Percentiles rank a stretch among this genome's conserved stretches.
Conservation (phyloP, 2,797 vertebrate genomes). For the Hemibagrus guttatus region DNA sequence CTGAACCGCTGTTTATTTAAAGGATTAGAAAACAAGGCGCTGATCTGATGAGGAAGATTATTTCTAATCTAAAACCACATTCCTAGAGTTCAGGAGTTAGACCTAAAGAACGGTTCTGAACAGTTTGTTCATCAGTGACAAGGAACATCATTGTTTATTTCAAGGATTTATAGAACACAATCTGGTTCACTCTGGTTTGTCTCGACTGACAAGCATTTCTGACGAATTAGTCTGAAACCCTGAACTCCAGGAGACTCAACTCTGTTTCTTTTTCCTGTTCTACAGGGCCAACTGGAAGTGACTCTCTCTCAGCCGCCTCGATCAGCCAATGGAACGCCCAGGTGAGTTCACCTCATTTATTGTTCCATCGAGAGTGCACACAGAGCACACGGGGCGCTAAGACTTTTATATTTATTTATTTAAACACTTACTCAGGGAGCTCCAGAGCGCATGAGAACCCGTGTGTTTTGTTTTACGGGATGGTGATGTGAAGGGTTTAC, state of each 20-base stretch:
- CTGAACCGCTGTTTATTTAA: neutral
- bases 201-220: neutral
- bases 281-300: constrained; percentile 77
- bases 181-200: neutral
- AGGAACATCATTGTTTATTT: neutral
- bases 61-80: neutral
- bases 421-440: neutral
- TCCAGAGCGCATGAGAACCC: neutral
- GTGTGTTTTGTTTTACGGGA: neutral
- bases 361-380: neutral
- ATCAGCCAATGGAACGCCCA: constrained; percentile 76
- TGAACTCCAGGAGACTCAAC: constrained; percentile 5
- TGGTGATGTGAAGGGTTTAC: neutral
- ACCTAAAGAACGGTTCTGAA: neutral
- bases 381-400: neutral
- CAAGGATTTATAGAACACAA: neutral
- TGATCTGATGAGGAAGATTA: neutral
- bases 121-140: neutral
- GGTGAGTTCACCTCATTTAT: constrained; percentile 66
- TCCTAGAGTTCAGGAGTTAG: neutral
- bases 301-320: constrained; percentile 74
- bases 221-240: neutral
- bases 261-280: constrained; percentile 47
- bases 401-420: too few relatives aligned
- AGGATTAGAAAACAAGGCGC: neutral